Conservation (phyloP, 2,797 vertebrate species). For the Platyrinchus mystaceus region DNA sequence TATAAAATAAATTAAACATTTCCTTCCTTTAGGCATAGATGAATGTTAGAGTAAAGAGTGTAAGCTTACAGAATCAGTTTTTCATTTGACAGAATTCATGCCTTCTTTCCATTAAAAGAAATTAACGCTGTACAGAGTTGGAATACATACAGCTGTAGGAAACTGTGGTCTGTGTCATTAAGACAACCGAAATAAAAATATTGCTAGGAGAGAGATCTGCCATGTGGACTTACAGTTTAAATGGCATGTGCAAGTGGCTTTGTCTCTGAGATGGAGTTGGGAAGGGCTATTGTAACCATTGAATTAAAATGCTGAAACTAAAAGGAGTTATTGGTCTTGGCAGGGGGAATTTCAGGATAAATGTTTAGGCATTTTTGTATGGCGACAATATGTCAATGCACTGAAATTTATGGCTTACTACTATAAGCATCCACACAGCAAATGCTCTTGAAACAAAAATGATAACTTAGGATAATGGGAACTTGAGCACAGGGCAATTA, state of each 20-base stretch:
- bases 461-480: neutral
- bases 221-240: neutral
- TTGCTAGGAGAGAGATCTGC: neutral
- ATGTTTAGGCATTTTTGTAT: neutral
- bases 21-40: neutral
- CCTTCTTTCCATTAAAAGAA: slow-evolving; percentile 15
- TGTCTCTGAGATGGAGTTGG: neutral
- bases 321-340: neutral
- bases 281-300: neutral
- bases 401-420: neutral
- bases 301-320: neutral
- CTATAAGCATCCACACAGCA: neutral
- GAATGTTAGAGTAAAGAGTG: neutral
- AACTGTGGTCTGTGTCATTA: slow-evolving; percentile 17
- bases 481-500: slow-evolving; percentile 4
- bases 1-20: neutral
- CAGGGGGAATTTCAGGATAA: neutral
- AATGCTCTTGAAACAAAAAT: slow-evolving; percentile 37
- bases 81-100: neutral
- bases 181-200: neutral
- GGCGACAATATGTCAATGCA: neutral
- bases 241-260: neutral
- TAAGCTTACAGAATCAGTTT: neutral
- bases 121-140: neutral
- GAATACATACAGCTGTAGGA: slow-evolving; percentile 2